Conservation (phyloP, 1,140 invertebrate species). For the Coenobita brevimanus region DNA sequence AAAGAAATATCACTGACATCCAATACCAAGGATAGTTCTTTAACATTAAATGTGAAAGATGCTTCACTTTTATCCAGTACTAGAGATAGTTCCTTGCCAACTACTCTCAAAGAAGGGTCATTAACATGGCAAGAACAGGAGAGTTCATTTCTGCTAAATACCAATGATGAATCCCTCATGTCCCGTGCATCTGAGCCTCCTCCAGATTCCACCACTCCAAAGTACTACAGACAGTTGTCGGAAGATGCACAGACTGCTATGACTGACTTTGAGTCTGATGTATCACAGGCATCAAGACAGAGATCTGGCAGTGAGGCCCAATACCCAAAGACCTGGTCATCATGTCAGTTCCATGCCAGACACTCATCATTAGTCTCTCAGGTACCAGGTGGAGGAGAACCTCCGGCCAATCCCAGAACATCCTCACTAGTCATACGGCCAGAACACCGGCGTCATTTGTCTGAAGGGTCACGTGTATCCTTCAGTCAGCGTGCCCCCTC, state of each 20-base stretch:
- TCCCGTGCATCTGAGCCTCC: slow-evolving; percentile 48
- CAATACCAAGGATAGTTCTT: slow-evolving; percentile 39
- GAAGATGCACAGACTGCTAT: slow-evolving; percentile 36
- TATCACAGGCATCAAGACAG: slow-evolving; percentile 3
- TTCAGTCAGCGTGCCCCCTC: slow-evolving; percentile 50
- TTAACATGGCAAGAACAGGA: slow-evolving; percentile 51
- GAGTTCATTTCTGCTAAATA: slow-evolving; percentile 42
- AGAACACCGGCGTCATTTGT: slow-evolving; percentile 64
- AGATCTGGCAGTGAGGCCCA: slow-evolving; percentile 41
- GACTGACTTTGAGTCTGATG: slow-evolving; percentile 14
- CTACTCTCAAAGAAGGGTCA: slow-evolving; percentile 40
- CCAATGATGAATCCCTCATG: slow-evolving; percentile 48
- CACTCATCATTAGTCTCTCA: slow-evolving; percentile 55
- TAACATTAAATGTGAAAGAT: slow-evolving; percentile 31
- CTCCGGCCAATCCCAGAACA: slow-evolving; percentile 19
- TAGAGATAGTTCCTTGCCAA: slow-evolving; percentile 35
- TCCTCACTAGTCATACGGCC: slow-evolving; percentile 60
- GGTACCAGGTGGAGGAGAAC: slow-evolving; percentile 41
- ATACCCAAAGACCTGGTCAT: slow-evolving; percentile 40
- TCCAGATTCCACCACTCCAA: slow-evolving; percentile 30
- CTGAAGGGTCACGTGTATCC: slow-evolving; percentile 67
- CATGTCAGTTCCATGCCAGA: slow-evolving; percentile 30
- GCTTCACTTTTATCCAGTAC: slow-evolving; percentile 30
- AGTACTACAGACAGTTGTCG: slow-evolving; percentile 45
- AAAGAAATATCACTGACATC: slow-evolving; percentile 54